Base-by-base conservation (phyloP, 1,140 invertebrate species). In the Popillia japonica region DNA sequence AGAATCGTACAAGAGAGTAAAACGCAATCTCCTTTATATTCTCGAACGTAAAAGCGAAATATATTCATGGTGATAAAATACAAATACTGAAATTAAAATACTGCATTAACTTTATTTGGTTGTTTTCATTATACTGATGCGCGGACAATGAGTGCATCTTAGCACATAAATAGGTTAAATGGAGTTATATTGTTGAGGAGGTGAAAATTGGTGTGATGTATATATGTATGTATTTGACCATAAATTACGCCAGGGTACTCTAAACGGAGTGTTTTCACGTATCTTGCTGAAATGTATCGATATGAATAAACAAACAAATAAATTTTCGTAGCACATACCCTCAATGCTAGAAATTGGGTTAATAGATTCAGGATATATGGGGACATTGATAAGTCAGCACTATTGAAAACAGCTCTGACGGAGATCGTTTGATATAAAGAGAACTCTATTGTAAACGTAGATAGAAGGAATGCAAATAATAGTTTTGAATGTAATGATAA, bases 261-360 rank as follows among this genome's bases (percentile, higher is more conserved):
- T 48, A 48, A 48, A 48, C n/a, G n/a, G n/a, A 48, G n/a, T 48
- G 44, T 22, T 61, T 44, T 61, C 59, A 20, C 17, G 14, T 22
- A 61, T 61, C n/a, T 61, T 61, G 0, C 3, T 61, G 59, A 61
- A 20, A 61, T 68, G 27, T 68, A 68, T 68, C 61, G 22, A 68
- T 34, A 68, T 68, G 61, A 68, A 68, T 68, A 68, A 68, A 68
- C 61, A 68, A 68, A 68, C 61, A 68, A 34, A 68, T 68, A 68
- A 68, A 68, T 68, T 68, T 64, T 68, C 61, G 8, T 11, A 22
- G 8, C 27, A 9, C 4, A 68, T 34, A 22, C 7, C 61, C 61
- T 9, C 2, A 68, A 23, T 68, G 22, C 8, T 68, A 10, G 20
- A 22, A 68, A 68, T 68, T 68, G 22, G 61, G 61, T 68, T 27